Evolutionary conservation across 2,113 vertebrate genomes (phyloP), one percentile per base, ranked within the genome.

Genomic region (Platysternon megacephalum): DNA sequence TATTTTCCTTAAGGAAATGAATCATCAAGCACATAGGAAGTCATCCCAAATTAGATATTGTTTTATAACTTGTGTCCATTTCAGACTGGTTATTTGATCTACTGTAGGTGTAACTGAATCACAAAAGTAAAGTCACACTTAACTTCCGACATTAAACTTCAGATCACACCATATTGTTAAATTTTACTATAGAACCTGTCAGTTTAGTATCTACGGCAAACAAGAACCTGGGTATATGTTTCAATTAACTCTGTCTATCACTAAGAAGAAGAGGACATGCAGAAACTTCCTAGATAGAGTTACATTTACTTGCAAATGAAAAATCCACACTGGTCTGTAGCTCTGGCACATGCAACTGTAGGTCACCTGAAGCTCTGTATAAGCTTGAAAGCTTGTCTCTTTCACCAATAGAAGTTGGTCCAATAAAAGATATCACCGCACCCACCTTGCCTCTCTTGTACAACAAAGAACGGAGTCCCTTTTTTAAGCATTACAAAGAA

Each of bases 1-100:
- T 95, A 97, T 95, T 95, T 97, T 97, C 96, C 96, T 95, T 90
- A 95, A 95, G 90, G 93, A 96, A 97, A 94, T 83, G 74, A 95
- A 91, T 39, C 85, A 89, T 87, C 85, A 88, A 88, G 96, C 92
- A 95, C 92, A 83, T 84, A 92, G 96, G 82, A 95, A 95, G 94
- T 83, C 96, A 85, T 94, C 89, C 95, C 95, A 89, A 97, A 95
- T 92, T 96, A 95, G 79, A 95, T 92, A 51, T 65, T 92, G 84
- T 79, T 96, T 94, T 96, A 94, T 95, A 96, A 96, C 93, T 92
- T 90, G 76, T 0, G 91, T 93, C 96, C 95, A 92, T 91, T 97
- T 95, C 90, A 94, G 95, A 93, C 92, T 53, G 91, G 65, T 95
- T 93, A 93, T 90, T 97, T 83, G 85, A 96, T 91, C 90, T 79